phyloP scores from a whole-genome alignment of 2,797 vertebrate species.

The Notamacropus eugenii region DNA sequence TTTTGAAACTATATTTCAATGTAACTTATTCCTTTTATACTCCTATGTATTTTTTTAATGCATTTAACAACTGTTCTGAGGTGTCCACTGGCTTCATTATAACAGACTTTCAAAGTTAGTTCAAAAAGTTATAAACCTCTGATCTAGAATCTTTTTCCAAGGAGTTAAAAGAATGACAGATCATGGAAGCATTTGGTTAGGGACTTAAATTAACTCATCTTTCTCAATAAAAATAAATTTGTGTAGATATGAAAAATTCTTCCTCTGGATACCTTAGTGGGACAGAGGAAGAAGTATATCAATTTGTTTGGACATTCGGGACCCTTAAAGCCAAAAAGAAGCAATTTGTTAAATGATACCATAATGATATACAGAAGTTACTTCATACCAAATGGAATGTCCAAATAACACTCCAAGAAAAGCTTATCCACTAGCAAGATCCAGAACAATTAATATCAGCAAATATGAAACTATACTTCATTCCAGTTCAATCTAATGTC shows the following conservation, averaged over 20 bases:
- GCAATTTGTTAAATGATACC: neutral
- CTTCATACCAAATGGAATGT: neutral
- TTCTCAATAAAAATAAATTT: neutral
- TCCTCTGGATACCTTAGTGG: neutral
- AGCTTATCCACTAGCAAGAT: constrained; percentile 27
- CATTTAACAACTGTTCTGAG: neutral
- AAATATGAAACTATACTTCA: constrained; percentile 21
- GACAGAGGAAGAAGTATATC: neutral
- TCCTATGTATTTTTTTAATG: neutral
- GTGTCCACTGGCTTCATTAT: neutral
- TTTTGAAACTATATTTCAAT: neutral
- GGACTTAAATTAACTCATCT: neutral
- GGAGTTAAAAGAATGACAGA: neutral
- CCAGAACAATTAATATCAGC: constrained; percentile 50
- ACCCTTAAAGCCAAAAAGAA: constrained; percentile 8
- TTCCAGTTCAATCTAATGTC: neutral
- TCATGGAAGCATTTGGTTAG: constrained; percentile 29
- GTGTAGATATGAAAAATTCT: constrained; percentile 2
- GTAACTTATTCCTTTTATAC: neutral
- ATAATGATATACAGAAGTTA: neutral
- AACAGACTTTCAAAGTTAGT: neutral
- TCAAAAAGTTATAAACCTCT: neutral
- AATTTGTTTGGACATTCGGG: neutral
- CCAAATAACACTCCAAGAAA: constrained; percentile 32
- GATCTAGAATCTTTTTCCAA: neutral